Evolutionary conservation across 1,140 invertebrate species (phyloP).

Genomic region (Chionoecetes opilio): DNA sequence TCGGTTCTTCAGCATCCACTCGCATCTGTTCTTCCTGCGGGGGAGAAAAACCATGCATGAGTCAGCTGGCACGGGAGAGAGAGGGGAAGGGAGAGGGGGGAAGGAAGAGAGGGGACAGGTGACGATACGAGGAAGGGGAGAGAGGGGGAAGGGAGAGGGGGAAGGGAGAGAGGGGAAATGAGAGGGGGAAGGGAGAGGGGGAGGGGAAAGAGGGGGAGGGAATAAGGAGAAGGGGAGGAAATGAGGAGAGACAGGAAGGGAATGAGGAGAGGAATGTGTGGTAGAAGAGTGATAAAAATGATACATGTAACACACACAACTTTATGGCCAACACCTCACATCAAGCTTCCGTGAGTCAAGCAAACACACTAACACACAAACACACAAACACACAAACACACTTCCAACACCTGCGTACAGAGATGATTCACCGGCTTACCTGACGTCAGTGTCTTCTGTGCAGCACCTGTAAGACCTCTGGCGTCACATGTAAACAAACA

Average conservation of each 20-base stretch:
- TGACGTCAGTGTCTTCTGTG: background rate
- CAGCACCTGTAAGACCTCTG: background rate
- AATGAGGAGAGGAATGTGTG: background rate
- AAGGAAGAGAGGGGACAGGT: background rate
- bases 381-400: conserved; percentile 36
- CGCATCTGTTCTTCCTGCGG: conserved; percentile 65
- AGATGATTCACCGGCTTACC: background rate
- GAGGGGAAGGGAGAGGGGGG: background rate
- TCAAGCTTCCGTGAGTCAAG: background rate
- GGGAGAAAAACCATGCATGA: conserved; percentile 1
- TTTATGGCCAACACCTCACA: background rate
- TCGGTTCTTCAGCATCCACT: conserved; percentile 73
- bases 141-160: background rate
- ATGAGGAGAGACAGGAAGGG: background rate
- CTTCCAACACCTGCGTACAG: background rate
- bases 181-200: background rate
- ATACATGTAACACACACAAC: background rate
- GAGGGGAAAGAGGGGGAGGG: background rate
- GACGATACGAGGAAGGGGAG: background rate
- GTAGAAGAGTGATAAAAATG: background rate
- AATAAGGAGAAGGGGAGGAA: too few relatives aligned
- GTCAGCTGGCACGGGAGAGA: background rate
- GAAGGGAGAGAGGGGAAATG: background rate
- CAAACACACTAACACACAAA: background rate
- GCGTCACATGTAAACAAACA: conserved; percentile 3